phyloP scores from a whole-genome alignment of 2,888 invertebrate species.

The Melieria picta region DNA sequence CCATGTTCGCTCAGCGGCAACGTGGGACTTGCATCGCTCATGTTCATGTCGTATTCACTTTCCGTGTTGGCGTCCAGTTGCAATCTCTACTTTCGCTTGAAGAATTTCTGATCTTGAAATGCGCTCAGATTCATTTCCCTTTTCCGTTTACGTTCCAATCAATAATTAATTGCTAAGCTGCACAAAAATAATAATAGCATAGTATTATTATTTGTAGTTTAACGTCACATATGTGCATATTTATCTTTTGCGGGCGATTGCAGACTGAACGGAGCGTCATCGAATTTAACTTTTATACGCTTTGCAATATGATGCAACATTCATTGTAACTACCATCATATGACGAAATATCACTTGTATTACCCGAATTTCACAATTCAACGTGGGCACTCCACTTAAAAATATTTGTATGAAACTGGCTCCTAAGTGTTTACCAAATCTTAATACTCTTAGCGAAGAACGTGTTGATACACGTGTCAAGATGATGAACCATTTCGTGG shows the following conservation, averaged over 20 bases:
- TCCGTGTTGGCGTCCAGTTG: slow-evolving; percentile 22
- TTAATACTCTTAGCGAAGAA: too few species aligned
- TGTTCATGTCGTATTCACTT: slow-evolving; percentile 18
- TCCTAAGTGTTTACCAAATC: too few species aligned
- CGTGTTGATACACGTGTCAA: too few species aligned
- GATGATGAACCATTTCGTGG: too few species aligned
- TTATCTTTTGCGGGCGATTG: background rate
- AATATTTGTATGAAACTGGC: too few species aligned
- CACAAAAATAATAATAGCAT: background rate
- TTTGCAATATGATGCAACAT: too few species aligned
- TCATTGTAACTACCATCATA: too few species aligned
- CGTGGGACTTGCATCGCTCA: slow-evolving; percentile 37
- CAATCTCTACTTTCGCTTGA: slow-evolving; percentile 48
- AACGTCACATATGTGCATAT: background rate
- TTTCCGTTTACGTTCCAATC: background rate
- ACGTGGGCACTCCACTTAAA: too few species aligned
- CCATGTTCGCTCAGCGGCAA: slow-evolving; percentile 23
- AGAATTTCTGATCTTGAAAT: slow-evolving; percentile 49
- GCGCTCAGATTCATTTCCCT: slow-evolving; percentile 42
- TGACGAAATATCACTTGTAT: too few species aligned
- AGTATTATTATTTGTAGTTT: background rate
- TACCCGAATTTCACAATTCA: too few species aligned
- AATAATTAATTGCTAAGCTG: background rate
- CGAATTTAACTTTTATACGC: too few species aligned
- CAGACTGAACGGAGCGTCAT: background rate